Evolutionary conservation across 2,113 vertebrate genomes (phyloP), one percentile per base, ranked within the genome.

Genomic region (Bagarius yarrelli): DNA sequence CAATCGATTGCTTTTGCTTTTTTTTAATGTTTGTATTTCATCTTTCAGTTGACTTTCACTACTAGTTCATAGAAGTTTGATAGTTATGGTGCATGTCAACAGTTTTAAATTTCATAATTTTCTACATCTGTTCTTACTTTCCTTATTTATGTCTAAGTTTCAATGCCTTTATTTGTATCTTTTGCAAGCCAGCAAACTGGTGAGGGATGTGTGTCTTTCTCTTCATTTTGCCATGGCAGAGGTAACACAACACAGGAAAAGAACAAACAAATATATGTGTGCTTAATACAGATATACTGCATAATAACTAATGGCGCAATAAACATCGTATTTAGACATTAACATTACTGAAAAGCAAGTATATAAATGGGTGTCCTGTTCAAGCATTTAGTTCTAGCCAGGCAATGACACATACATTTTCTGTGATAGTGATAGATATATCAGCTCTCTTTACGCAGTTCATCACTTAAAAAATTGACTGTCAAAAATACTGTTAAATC

Each of bases 381-480:
- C 40, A 53, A 32, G 57, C 18, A 50, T 66, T 55, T 36, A 13
- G 47, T 69, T 25, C 40, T 21, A 59, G 36, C 14, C 50, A 30
- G n/a, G n/a, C n/a, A 63, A 50, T 52, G 27, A 61, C 52, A 66
- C 57, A 69, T 55, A 66, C 57, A 69, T 55, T 14, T 69, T 55
- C 30, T 30, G 53, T 47, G 12, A 71, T 30, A 59, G 36, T 21
- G 55, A 50, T 59, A 60, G 78, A 34, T 19, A 50, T 60, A n/a
- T 40, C 32, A 18, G 9, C 16, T 67, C 66, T 44, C 66, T 44
- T 40, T 15, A 25, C 47, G 50, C 57, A 14, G 34, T 70, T 59
- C 30, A 34, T 47, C 78, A 59, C 53, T 47, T 71, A 23, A 47
- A 47, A 40, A 78, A 63, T 21, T 77, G 44, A 32, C 30, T 78